phyloP scores from a whole-genome alignment of 2,888 invertebrate genomes.

The Rotaria macrura region DNA sequence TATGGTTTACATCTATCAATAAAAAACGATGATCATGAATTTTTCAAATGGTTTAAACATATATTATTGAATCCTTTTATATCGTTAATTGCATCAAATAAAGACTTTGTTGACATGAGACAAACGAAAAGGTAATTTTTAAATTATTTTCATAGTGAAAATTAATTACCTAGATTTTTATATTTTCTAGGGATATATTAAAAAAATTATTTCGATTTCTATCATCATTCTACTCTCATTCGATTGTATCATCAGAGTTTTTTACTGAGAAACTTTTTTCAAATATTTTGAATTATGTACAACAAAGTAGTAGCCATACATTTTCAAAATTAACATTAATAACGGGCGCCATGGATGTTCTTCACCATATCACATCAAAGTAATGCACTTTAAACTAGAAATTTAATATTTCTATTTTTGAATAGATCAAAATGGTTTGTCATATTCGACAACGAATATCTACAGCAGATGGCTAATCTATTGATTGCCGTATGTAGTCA shows the following conservation, averaged over 20 bases:
- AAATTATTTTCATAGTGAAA: no score
- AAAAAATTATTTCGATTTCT: conserved; percentile 13
- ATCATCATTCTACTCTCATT: not conserved
- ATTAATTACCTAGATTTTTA: no score
- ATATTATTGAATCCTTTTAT: not conserved
- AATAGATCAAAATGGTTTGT: not conserved
- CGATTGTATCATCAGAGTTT: not conserved
- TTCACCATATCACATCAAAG: conserved; percentile 3
- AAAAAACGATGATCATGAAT: not conserved
- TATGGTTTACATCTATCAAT: not conserved
- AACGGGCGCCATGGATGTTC: not conserved
- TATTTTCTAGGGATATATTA: not conserved
- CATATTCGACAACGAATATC: not conserved
- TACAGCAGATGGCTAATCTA: not conserved
- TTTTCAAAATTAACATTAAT: conserved; percentile 16
- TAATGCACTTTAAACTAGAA: not conserved
- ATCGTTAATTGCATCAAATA: not conserved
- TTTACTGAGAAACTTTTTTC: not conserved
- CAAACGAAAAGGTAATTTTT: not conserved
- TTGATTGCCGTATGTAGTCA: conserved; percentile 14
- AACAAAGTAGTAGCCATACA: conserved; percentile 19
- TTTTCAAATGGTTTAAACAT: not conserved
- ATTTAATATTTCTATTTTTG: not conserved
- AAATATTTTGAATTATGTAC: not conserved
- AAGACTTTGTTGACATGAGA: not conserved